phyloP scores from a whole-genome alignment of 2,113 vertebrate species.

The Chrysochloris asiatica region DNA sequence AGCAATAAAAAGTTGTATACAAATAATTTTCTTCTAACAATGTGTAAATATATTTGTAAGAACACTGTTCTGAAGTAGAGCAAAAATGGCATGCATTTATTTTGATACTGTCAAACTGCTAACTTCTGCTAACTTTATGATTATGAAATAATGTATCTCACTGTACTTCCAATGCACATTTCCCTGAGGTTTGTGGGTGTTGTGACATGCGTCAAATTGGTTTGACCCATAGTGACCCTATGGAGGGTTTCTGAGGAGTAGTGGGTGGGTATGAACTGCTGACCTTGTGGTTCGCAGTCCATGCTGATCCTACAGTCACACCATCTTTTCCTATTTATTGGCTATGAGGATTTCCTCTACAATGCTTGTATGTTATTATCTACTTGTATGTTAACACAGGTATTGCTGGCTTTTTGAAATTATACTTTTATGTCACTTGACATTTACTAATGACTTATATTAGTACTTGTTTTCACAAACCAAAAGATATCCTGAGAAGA shows the following conservation, averaged over 20 bases:
- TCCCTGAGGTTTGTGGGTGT: too few relatives aligned
- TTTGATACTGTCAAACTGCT: background rate
- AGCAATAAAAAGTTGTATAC: background rate
- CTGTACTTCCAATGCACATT: background rate
- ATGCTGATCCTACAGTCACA: too few relatives aligned
- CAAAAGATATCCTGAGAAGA: background rate
- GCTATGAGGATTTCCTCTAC: background rate
- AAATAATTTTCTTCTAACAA: background rate
- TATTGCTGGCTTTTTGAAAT: too few relatives aligned
- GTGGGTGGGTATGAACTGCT: too few relatives aligned
- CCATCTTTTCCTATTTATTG: background rate
- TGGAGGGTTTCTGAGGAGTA: too few relatives aligned
- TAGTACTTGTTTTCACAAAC: background rate
- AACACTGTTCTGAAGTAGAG: background rate
- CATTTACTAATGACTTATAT: background rate
- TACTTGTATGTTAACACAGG: background rate
- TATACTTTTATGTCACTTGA: background rate
- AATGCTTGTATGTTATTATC: background rate
- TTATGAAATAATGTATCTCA: slow-evolving; percentile 26
- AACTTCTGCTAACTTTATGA: background rate
- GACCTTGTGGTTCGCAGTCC: too few relatives aligned
- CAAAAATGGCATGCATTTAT: background rate
- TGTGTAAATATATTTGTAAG: background rate
- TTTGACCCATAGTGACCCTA: too few relatives aligned
- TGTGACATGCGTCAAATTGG: too few relatives aligned